These are phyloP conservation scores for Pseudococcus viburni DNA, from an alignment of 2,888 invertebrate genomes.

Conservation along the genomic window DNA sequence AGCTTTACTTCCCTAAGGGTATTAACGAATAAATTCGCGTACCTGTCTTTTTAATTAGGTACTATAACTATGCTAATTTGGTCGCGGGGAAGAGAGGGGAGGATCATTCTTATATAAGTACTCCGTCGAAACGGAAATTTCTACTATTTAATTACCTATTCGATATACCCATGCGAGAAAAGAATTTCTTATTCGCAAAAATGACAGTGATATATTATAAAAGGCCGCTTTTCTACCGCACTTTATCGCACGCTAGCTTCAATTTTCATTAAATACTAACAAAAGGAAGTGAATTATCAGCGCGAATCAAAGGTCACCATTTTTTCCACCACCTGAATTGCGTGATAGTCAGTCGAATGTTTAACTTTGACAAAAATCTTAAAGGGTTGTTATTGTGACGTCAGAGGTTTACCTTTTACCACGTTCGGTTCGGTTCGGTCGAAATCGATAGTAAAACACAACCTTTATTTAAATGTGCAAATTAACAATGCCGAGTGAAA, in stretches of 20 bases:
- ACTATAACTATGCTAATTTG: not conserved
- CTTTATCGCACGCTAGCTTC: conserved; percentile 19
- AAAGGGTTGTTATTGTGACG: conserved; percentile 39
- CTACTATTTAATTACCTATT: conserved; percentile 40
- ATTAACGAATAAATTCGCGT: not conserved
- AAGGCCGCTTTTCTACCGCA: not conserved
- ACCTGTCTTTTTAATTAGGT: not conserved
- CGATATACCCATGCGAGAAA: not conserved
- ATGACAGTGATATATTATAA: conserved; percentile 49
- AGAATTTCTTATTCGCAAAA: conserved; percentile 28
- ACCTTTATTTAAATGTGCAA: conserved; percentile 51
- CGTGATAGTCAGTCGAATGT: conserved; percentile 8
- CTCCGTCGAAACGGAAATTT: not conserved
- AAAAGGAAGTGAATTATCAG: conserved; percentile 37
- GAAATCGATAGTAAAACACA: conserved; percentile 45
- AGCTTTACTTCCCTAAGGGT: not conserved
- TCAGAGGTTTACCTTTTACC: conserved; percentile 34
- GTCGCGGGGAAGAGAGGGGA: not conserved
- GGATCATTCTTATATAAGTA: not conserved
- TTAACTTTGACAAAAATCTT: conserved; percentile 50
- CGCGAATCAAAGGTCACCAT: conserved; percentile 42
- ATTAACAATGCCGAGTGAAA: conserved; percentile 24
- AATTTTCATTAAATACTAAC: conserved; percentile 49
- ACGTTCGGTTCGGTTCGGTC: not conserved
- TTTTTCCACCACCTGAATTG: conserved; percentile 31